Conservation (phyloP, 2,113 vertebrate genomes). For the Trogon melanurus region DNA sequence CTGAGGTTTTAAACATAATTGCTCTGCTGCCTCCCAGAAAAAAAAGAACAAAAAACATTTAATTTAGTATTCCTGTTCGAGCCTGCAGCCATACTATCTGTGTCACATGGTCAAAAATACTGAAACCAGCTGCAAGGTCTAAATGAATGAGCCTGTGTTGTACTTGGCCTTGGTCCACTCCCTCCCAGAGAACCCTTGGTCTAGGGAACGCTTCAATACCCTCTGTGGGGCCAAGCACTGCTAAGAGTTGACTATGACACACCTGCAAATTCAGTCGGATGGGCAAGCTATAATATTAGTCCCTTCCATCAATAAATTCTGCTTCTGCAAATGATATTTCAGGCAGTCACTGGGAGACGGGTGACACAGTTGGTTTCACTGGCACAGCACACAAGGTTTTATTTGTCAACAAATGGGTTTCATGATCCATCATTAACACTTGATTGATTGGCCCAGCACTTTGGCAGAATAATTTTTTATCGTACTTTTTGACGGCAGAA, state of each 20-base stretch:
- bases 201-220: not conserved
- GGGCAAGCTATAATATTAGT: not conserved
- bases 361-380: constrained; percentile 61
- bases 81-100: not conserved
- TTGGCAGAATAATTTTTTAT: constrained; percentile 37
- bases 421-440: constrained; percentile 70
- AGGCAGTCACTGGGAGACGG: constrained; percentile 20
- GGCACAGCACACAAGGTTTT: constrained; percentile 61
- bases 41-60: not conserved
- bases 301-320: constrained; percentile 48
- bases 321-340: constrained; percentile 35
- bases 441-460: constrained; percentile 67
- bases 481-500: constrained; percentile 18
- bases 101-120: not conserved
- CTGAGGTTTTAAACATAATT: not conserved
- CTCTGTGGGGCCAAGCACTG: not conserved
- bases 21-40: not conserved
- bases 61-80: not conserved
- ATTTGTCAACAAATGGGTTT: constrained; percentile 77
- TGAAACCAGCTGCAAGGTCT: not conserved
- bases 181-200: not conserved
- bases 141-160: not conserved
- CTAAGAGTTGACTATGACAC: not conserved
- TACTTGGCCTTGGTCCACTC: not conserved
- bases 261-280: constrained; percentile 50